These are phyloP conservation scores for Cheirogaleus major DNA, from an alignment of 2,797 vertebrate genomes.

Conservation along the genomic window DNA sequence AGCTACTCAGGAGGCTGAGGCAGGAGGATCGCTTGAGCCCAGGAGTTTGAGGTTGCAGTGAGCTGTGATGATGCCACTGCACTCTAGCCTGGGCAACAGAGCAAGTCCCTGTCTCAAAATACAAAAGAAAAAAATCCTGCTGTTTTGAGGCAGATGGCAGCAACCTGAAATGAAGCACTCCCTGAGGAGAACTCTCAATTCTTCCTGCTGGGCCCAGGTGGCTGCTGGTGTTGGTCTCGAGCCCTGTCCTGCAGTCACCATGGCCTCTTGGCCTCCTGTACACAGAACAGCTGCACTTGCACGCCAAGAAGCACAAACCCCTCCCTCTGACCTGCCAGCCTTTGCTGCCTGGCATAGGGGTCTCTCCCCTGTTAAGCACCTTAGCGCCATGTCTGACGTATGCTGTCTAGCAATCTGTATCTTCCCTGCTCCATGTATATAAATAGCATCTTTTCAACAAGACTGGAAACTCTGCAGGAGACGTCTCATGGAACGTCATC, in stretches of 20 bases:
- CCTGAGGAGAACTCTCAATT: neutral
- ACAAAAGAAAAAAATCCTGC: neutral
- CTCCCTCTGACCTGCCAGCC: neutral
- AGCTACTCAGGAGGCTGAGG: neutral
- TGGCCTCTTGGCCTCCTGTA: no score
- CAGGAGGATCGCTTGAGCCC: neutral
- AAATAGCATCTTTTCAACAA: neutral
- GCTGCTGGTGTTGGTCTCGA: neutral
- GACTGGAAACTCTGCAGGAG: neutral
- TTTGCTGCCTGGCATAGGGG: neutral
- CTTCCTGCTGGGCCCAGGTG: neutral
- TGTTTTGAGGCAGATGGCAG: neutral
- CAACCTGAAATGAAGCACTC: neutral
- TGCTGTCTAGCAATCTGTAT: constrained; percentile 1
- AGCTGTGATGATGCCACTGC: neutral
- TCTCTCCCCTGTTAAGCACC: neutral
- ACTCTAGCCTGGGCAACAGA: neutral
- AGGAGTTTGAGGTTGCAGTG: neutral
- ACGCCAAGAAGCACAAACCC: neutral
- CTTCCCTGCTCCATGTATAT: neutral
- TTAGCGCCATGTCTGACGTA: neutral
- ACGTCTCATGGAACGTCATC: neutral
- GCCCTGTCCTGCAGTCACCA: neutral
- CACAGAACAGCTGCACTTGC: neutral
- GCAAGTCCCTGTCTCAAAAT: neutral